These are phyloP conservation scores for Smittia aterrima DNA, from an alignment of 2,888 invertebrate species.

Conservation along the genomic window DNA sequence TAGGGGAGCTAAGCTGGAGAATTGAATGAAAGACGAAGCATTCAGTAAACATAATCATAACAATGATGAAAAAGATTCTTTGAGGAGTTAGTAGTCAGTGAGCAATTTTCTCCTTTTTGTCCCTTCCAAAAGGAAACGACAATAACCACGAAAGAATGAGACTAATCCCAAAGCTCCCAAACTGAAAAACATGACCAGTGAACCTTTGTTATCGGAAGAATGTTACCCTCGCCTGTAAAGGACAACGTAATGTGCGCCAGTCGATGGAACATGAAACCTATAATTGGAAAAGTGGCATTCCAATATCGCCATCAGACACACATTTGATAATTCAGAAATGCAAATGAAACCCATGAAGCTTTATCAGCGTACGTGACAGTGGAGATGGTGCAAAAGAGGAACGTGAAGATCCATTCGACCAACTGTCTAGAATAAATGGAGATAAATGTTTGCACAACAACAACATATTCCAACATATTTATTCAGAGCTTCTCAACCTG, in stretches of 20 bases:
- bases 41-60: background rate
- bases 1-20: too few relatives aligned
- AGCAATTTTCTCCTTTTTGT: background rate
- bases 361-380: conserved; percentile 1
- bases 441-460: conserved; percentile 22
- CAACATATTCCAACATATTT: background rate
- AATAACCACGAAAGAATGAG: too few relatives aligned
- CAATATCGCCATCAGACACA: background rate
- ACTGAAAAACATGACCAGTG: background rate
- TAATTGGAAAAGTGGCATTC: conserved; percentile 15
- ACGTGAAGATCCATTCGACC: background rate
- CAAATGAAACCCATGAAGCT: conserved; percentile 5
- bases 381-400: background rate
- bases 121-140: background rate
- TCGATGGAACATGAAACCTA: background rate
- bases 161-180: background rate
- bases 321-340: background rate
- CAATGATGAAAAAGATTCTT: conserved; percentile 17
- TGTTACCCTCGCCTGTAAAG: background rate
- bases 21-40: too few relatives aligned
- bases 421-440: background rate
- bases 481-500: too few relatives aligned
- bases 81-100: background rate
- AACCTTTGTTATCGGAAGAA: conserved; percentile 7
- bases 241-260: background rate